Base-by-base conservation (phyloP, 2,888 invertebrate genomes). In the Lasioglossum calceatum region DNA sequence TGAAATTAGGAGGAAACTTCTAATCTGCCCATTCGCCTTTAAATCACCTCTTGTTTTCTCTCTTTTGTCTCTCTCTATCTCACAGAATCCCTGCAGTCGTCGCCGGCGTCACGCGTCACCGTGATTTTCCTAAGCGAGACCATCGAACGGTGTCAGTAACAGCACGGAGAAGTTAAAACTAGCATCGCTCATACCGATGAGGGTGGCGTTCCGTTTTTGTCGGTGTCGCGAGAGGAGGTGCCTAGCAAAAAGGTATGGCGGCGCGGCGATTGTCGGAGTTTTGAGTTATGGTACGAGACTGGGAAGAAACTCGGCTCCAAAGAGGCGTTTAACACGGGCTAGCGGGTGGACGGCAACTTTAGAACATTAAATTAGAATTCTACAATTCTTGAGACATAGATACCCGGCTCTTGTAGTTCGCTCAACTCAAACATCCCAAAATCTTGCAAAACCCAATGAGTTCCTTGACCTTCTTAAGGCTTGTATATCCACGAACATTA, bases 21-120 rank as follows among this genome's bases (percentile, higher is more conserved):
- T 92, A 91, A 92, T 92, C 91, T 86, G 87, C 84, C 85, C 85
- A 85, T 90, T 92, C 91, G 90, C 88, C 90, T 86, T 72, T 86
- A 80, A 91, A 90, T 91, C 85, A 91, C 81, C 36, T 39, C 75
- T 73, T 73, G 27, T 44, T 67, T 61, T 72, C 58, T 77, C 71
- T 58, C 67, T 78, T 36, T 32, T 39, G 14, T 32, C 39, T 54
- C 42, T 23, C 27, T 42, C 64, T 32, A 5, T 32, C 64, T 32
- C 64, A 12, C n/a, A 12, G 2, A 54, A 64, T 64, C 16, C 5
- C 16, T 27, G 61, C 32, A 64, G 27, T 64, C 14, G 16, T 61
- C 58, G n/a, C 12, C 58, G 10, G 58, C 12, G 54, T 23, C 10
- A 12, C n/a, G 61, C 4, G 27, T 61, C 27, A 27, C 64, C 73